These are phyloP conservation scores for Tetraodon nigroviridis DNA, from an alignment of 2,113 vertebrate species.

Conservation along the genomic window DNA sequence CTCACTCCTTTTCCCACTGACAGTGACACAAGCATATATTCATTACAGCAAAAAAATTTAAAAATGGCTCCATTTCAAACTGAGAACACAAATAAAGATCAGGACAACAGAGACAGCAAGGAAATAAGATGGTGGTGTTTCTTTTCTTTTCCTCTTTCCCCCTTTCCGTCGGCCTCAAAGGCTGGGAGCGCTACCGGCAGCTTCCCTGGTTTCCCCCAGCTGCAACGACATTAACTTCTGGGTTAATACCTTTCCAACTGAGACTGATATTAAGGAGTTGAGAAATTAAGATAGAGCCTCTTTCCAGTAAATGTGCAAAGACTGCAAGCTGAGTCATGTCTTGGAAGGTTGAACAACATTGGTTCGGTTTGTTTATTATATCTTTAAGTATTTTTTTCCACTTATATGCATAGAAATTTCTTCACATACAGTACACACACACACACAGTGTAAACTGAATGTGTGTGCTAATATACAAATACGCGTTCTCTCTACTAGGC, in stretches of 20 bases:
- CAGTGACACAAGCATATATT: neutral
- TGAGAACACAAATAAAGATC: slow-evolving; percentile 4
- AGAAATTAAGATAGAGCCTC: slow-evolving; percentile 2
- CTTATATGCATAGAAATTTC: no score
- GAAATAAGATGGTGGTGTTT: slow-evolving; percentile 11
- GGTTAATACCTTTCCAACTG: slow-evolving; percentile 15
- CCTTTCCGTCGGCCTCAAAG: neutral
- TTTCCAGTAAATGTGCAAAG: slow-evolving; percentile 11
- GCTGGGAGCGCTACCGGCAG: neutral
- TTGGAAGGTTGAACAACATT: slow-evolving; percentile 23
- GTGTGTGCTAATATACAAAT: no score
- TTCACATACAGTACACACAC: no score
- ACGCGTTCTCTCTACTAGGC: neutral
- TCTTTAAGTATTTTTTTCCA: neutral
- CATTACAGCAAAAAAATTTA: neutral
- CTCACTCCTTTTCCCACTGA: neutral
- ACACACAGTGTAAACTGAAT: neutral
- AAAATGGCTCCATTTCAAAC: neutral
- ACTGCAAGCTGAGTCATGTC: slow-evolving; percentile 11
- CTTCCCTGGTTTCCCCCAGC: neutral
- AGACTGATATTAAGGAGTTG: slow-evolving; percentile 10
- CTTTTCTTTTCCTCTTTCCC: neutral
- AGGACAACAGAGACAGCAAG: slow-evolving; percentile 6
- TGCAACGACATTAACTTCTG: neutral
- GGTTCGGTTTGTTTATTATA: slow-evolving; percentile 20